Evolutionary conservation across 1,140 invertebrate genomes (phyloP).

Genomic region (Homalodisca vitripennis): DNA sequence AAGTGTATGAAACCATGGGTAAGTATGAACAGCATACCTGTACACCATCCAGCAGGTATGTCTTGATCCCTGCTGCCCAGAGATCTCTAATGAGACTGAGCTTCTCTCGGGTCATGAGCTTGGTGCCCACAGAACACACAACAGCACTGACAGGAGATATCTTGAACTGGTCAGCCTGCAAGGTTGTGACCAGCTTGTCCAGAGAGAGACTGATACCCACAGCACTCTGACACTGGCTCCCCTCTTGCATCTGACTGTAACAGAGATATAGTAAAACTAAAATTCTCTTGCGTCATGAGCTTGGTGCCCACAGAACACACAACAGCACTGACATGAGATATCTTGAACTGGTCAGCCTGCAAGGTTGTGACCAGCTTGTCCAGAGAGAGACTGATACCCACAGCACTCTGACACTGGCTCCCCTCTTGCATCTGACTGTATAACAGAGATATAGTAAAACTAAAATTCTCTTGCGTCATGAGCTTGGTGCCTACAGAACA

Average conservation of each 20-base stretch:
- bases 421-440: slow-evolving; percentile 6
- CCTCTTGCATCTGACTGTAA: slow-evolving; percentile 17
- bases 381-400: slow-evolving; percentile 73
- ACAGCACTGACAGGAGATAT: slow-evolving; percentile 59
- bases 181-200: slow-evolving; percentile 62
- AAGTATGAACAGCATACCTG: too few relatives aligned
- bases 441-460: slow-evolving; percentile 57
- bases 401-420: slow-evolving; percentile 57
- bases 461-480: slow-evolving; percentile 61
- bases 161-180: slow-evolving; percentile 51
- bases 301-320: slow-evolving; percentile 61
- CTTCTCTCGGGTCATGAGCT: slow-evolving; percentile 59
- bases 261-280: too few relatives aligned
- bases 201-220: slow-evolving; percentile 75
- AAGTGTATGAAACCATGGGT: too few relatives aligned
- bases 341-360: slow-evolving; percentile 49
- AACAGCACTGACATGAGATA: slow-evolving; percentile 59
- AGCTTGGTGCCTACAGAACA: slow-evolving; percentile 55
- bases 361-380: slow-evolving; percentile 64
- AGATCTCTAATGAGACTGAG: slow-evolving; percentile 58
- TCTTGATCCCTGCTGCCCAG: slow-evolving; percentile 56
- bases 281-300: too few relatives aligned
- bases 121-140: slow-evolving; percentile 60
- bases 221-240: slow-evolving; percentile 44
- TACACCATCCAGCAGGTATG: slow-evolving; percentile 52